These are phyloP conservation scores for Pithys albifrons DNA, from an alignment of 2,113 vertebrate genomes.

Conservation along the genomic window DNA sequence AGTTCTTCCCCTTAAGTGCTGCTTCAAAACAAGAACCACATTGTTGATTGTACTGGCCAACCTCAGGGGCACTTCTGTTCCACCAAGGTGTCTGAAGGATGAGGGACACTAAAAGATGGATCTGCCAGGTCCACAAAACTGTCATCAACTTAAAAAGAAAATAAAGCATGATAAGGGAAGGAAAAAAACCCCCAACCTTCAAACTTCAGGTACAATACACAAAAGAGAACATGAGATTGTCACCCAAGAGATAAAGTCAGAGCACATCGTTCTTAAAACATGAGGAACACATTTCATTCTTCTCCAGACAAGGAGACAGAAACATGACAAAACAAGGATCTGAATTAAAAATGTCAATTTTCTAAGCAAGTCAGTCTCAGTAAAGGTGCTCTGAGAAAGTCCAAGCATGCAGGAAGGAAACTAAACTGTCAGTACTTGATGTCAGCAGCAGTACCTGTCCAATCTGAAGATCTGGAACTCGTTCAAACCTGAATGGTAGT, in stretches of 20 bases:
- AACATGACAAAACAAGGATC: neutral
- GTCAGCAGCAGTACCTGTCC: neutral
- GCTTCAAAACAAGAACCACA: neutral
- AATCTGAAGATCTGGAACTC: neutral
- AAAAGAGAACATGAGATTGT: neutral
- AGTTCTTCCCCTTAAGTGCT: neutral
- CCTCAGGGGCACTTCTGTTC: neutral
- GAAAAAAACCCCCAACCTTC: neutral
- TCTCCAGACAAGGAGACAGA: neutral
- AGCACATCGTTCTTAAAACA: neutral
- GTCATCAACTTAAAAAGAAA: neutral
- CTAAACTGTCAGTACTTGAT: neutral
- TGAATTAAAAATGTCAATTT: neutral
- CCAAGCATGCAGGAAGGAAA: neutral
- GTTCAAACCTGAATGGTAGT: neutral
- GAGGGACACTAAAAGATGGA: neutral
- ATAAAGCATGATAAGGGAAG: neutral
- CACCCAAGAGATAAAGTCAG: neutral
- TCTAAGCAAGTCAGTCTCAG: neutral
- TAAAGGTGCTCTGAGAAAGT: neutral
- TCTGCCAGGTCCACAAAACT: neutral
- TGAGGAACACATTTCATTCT: neutral
- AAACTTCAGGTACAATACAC: neutral
- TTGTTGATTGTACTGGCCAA: neutral
- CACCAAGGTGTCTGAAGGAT: neutral